A percentile compares a stretch with the other conserved stretches of the same genome.
phyloP scores from a whole-genome alignment of 35 echinoderm and acorn worm species.

The Apostichopus californicus region DNA sequence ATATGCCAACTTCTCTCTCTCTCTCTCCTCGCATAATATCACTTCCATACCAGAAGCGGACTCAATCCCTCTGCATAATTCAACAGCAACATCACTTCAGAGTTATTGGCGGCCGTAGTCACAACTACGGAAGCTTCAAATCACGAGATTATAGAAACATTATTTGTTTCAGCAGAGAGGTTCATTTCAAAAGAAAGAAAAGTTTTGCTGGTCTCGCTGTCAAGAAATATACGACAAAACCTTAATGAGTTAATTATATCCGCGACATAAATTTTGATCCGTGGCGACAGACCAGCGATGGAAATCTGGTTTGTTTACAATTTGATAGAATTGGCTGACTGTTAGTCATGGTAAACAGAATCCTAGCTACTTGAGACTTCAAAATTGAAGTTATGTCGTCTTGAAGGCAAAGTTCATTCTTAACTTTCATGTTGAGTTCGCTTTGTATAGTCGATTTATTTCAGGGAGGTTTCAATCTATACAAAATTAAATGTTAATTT shows the following conservation, averaged over 20 bases:
- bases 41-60: too few species aligned
- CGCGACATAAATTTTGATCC: conserved; percentile 34
- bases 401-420: too few species aligned
- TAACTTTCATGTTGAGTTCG: too few species aligned
- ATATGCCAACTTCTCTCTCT: conserved; percentile 9
- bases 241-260: conserved; percentile 52
- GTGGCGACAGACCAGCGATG: conserved; percentile 20
- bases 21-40: neutral
- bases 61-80: neutral
- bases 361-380: neutral
- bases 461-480: too few species aligned
- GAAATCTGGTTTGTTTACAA: conserved; percentile 18
- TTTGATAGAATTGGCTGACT: neutral
- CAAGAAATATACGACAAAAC: neutral
- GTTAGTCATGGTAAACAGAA: neutral
- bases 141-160: neutral
- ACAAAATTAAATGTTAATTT: too few species aligned
- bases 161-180: neutral
- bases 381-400: too few species aligned
- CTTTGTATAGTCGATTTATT: too few species aligned
- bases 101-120: neutral
- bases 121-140: neutral
- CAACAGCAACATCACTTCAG: neutral
- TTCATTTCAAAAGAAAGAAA: neutral
- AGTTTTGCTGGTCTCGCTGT: neutral